Conservation (phyloP, 2,888 invertebrate genomes). For the Teleiodes luculella region DNA sequence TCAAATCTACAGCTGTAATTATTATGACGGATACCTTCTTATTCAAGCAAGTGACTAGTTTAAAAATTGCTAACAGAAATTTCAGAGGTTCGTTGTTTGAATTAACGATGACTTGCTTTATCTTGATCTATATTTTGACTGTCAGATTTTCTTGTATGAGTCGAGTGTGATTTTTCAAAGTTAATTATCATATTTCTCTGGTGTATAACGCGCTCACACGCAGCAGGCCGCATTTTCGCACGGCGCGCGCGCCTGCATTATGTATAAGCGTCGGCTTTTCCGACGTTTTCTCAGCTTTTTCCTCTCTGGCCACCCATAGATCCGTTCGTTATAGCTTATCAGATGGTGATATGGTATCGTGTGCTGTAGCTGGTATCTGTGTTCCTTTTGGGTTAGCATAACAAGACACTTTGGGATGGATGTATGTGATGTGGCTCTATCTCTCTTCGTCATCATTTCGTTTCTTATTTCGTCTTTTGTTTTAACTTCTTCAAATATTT, state of each 20-base stretch:
- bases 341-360: constrained; percentile 28
- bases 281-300: constrained; percentile 57
- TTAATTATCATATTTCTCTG: not conserved
- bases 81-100: too few relatives aligned
- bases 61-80: too few relatives aligned
- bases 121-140: too few relatives aligned
- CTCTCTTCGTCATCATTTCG: not conserved
- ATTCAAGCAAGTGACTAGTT: too few relatives aligned
- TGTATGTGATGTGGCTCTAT: not conserved
- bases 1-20: too few relatives aligned
- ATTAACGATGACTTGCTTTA: too few relatives aligned
- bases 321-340: constrained; percentile 17
- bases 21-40: too few relatives aligned
- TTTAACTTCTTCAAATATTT: not conserved
- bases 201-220: constrained; percentile 22
- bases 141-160: too few relatives aligned
- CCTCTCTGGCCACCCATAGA: constrained; percentile 36
- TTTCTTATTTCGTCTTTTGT: not conserved
- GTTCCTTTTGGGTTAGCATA: constrained; percentile 3
- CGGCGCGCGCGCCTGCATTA: constrained; percentile 63
- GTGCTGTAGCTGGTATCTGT: constrained; percentile 17
- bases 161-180: not conserved
- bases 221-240: constrained; percentile 48
- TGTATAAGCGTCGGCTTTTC: constrained; percentile 64
- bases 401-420: not conserved